Evolutionary conservation across 1,140 invertebrate genomes (phyloP), one percentile per base, ranked within the genome.

Genomic region (Arion vulgaris): DNA sequence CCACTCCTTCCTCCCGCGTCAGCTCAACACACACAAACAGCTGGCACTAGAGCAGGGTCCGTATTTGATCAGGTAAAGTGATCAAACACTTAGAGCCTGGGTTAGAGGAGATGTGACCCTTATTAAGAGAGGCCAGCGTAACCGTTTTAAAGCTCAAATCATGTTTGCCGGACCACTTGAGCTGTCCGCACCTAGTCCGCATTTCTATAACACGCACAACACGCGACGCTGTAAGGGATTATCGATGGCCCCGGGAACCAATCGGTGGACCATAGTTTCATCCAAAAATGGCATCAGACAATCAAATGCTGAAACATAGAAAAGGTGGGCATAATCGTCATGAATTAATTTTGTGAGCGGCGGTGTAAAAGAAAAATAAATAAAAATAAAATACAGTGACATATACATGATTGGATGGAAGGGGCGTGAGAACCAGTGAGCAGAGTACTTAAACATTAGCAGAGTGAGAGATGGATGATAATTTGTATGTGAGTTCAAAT

Each of bases 31-130:
- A 66, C 62, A 66, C n/a, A 1, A 32, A 32, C 62, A 66, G 53
- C 23, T 57, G 62, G 62, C 11, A 32, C 62, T 9, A 17, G 62
- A 23, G 5, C n/a, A 28, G 4, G 62, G n/a, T 23, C n/a, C 1
- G 1, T 66, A 32, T 66, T 66, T 66, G 62, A 66, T 66, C 28
- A 34, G 62, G n/a, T 34, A 19, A 66, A 34, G 62, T 34, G 62
- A 66, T 66, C 62, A 66, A 66, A 66, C 62, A 66, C 62, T 66
- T 32, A 32, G n/a, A 28, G 28, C 62, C 62, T 23, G 62, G n/a
- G 4, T 66, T 0, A 66, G 62, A 5, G n/a, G n/a, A 66, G 62
- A 28, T 66, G 62, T 32, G 62, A n/a, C 28, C 62, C 62, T 66
- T 66, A 34, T 34, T 66, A 66, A 32, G 62, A 28, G 28, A 34